Conservation (phyloP, 2,797 vertebrate species). For the Hypotaenidia okinawae region DNA sequence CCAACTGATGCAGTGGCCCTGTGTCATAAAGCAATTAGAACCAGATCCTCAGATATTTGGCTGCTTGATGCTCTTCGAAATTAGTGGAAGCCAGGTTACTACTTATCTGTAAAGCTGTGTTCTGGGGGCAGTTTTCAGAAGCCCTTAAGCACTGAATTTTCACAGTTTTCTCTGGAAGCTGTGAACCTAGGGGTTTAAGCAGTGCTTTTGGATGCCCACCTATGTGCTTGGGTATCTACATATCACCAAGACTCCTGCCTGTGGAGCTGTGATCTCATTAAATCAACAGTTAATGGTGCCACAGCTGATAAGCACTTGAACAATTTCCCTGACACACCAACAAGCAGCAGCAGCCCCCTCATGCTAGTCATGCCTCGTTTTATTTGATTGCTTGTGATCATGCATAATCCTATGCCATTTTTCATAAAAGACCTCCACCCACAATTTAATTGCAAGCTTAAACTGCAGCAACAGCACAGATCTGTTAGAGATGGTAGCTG, state of each 20-base stretch:
- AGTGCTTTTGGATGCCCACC: background rate
- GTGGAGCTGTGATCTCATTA: background rate
- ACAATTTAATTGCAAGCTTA: background rate
- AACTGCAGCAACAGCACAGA: background rate
- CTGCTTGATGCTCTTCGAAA: background rate
- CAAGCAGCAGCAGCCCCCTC: background rate
- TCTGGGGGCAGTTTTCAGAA: background rate
- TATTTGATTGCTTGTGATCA: background rate
- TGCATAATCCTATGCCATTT: background rate
- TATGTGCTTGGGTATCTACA: fast-evolving
- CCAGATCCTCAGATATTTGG: background rate
- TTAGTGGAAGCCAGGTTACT: background rate
- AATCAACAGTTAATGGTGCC: background rate
- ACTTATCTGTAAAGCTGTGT: background rate
- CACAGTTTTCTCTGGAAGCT: background rate
- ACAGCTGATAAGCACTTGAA: background rate
- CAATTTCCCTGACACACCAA: background rate
- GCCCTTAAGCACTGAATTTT: background rate
- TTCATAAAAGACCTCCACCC: background rate
- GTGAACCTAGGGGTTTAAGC: background rate
- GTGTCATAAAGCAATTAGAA: background rate
- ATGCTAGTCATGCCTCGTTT: background rate
- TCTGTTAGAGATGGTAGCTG: background rate
- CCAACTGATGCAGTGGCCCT: background rate
- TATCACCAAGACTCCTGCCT: background rate